Evolutionary conservation across 2,113 vertebrate genomes (phyloP).

Genomic region (Alectura lathami): DNA sequence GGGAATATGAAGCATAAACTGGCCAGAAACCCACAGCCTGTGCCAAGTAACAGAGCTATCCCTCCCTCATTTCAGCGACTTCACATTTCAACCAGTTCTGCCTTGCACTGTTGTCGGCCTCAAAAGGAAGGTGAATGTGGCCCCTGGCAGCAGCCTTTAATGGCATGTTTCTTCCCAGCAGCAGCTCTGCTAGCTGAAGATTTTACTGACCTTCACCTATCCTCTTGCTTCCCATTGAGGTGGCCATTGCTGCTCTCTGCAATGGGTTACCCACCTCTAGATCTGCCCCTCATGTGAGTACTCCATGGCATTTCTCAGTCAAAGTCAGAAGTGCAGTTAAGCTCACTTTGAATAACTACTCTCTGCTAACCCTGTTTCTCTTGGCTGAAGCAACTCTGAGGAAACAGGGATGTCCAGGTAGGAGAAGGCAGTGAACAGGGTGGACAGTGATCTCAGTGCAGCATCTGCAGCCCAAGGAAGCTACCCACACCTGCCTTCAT

Average conservation of each 20-base stretch:
- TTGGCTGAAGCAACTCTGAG: not conserved
- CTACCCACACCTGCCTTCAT: not conserved
- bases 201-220: not conserved
- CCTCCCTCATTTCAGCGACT: not conserved
- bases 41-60: not conserved
- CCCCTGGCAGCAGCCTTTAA: fast-evolving
- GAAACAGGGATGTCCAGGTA: not conserved
- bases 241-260: not conserved
- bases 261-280: not conserved
- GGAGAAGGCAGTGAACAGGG: not conserved
- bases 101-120: not conserved
- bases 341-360: not conserved
- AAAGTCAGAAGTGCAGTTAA: not conserved
- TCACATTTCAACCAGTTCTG: not conserved
- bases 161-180: not conserved
- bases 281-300: not conserved
- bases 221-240: fast-evolving
- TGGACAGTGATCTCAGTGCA: not conserved
- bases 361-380: not conserved
- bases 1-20: not conserved
- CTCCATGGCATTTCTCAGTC: not conserved
- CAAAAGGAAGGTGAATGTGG: not conserved
- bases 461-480: not conserved
- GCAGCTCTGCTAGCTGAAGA: not conserved
- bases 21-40: not conserved